These are phyloP conservation scores for Aurelia coerulea DNA, from an alignment of 30 jellyfish, hydroid and myxozoan genomes.

Conservation along the genomic window DNA sequence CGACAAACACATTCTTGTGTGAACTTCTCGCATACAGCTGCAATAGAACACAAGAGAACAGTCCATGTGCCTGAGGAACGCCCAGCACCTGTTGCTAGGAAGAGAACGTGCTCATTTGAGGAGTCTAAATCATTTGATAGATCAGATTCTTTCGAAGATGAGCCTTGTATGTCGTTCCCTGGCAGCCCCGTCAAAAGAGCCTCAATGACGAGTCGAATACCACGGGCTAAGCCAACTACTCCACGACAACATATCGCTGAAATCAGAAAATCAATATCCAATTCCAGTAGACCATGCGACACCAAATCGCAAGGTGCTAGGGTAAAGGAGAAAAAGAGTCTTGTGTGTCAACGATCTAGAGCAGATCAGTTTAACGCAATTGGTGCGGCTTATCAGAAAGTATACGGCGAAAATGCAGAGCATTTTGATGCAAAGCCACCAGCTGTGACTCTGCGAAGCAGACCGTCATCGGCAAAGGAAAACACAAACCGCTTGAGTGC, in stretches of 20 bases:
- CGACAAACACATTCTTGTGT: conserved; percentile 56
- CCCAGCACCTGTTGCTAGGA: conserved; percentile 17
- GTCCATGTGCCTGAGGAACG: conserved; percentile 26
- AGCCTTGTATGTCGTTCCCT: conserved; percentile 57
- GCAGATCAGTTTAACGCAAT: conserved; percentile 61
- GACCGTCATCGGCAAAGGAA: conserved; percentile 72
- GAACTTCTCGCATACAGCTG: conserved; percentile 19
- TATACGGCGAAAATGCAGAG: conserved; percentile 19
- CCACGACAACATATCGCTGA: conserved; percentile 90
- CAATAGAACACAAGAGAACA: conserved; percentile 29
- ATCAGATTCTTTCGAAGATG: conserved; percentile 40
- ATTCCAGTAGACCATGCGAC: conserved; percentile 45
- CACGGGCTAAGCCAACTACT: conserved; percentile 85
- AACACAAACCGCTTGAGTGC: conserved; percentile 36
- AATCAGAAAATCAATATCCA: conserved; percentile 80
- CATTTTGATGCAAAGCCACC: conserved; percentile 41
- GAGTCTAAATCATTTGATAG: conserved; percentile 64
- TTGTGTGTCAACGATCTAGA: conserved; percentile 32
- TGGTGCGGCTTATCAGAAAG: conserved; percentile 64
- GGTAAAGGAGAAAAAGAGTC: conserved; percentile 26
- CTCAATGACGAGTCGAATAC: conserved; percentile 80
- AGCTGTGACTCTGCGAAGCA: conserved; percentile 68
- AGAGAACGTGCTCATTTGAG: conserved; percentile 62
- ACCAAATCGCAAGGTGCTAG: conserved; percentile 8
- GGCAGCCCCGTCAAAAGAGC: conserved; percentile 72